Evolutionary conservation across 2,888 invertebrate species (phyloP).

Genomic region (Clunio marinus): DNA sequence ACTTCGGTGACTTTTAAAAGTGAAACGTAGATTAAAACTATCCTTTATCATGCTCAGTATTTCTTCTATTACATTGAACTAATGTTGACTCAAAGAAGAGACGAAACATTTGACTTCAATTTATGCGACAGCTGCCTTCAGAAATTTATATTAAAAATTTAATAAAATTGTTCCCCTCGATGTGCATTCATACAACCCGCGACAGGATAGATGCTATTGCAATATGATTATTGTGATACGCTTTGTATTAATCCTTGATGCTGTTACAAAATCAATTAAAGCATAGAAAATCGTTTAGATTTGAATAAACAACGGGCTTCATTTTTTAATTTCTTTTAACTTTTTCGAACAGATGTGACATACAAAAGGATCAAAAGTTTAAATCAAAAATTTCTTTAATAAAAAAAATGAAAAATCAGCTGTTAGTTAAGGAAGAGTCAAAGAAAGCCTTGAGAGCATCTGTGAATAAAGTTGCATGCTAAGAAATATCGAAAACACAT

Average conservation of each 20-base stretch:
- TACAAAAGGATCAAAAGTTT: no score
- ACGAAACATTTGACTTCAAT: neutral
- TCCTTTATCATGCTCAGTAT: no score
- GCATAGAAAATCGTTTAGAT: neutral
- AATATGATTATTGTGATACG: conserved; percentile 10
- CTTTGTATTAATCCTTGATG: no score
- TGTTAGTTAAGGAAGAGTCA: neutral
- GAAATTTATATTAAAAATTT: conserved; percentile 15
- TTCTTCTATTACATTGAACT: neutral
- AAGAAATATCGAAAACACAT: neutral
- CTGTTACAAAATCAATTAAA: neutral
- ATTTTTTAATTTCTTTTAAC: no score
- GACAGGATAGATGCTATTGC: neutral
- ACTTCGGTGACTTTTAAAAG: neutral
- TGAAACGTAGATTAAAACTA: neutral
- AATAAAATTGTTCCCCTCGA: conserved; percentile 16
- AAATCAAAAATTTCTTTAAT: no score
- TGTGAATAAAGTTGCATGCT: neutral
- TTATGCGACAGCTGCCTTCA: conserved; percentile 21
- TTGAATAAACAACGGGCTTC: no score
- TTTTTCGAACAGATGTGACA: no score
- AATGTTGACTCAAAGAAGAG: neutral
- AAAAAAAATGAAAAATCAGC: no score
- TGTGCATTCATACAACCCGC: neutral
- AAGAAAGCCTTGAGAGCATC: conserved; percentile 10